These are phyloP conservation scores for Leptopterna dolabrata DNA, from an alignment of 2,888 invertebrate genomes.

Conservation along the genomic window DNA sequence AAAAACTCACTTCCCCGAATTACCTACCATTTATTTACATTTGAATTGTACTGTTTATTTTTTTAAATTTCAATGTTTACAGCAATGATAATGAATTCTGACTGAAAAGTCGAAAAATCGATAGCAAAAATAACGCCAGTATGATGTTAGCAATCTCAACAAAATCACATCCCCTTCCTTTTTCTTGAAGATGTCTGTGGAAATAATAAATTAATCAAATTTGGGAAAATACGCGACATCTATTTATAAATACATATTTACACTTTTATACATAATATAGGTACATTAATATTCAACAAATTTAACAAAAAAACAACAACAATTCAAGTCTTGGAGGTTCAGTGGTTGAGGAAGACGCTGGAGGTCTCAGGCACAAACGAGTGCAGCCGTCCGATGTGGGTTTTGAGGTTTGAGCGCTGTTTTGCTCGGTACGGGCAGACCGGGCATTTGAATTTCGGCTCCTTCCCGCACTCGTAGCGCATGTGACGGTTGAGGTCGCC, in stretches of 20 bases:
- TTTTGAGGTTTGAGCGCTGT: slow-evolving; percentile 42
- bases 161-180: too few species aligned
- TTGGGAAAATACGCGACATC: background rate
- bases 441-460: slow-evolving; percentile 23
- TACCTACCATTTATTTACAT: too few species aligned
- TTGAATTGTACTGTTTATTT: too few species aligned
- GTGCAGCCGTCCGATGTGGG: slow-evolving; percentile 12
- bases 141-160: too few species aligned
- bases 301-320: background rate
- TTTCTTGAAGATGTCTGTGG: too few species aligned
- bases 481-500: slow-evolving; percentile 31
- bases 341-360: background rate
- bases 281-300: background rate
- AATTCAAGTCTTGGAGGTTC: slow-evolving; percentile 2
- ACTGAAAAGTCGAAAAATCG: too few species aligned
- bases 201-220: background rate
- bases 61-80: too few species aligned
- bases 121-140: too few species aligned
- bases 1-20: too few species aligned
- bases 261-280: background rate
- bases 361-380: background rate
- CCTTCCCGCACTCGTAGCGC: slow-evolving; percentile 41
- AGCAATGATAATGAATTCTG: too few species aligned
- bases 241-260: background rate
- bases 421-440: slow-evolving; percentile 24